Base-by-base conservation (phyloP, 2,113 vertebrate genomes). In the Stegostoma tigrinum region DNA sequence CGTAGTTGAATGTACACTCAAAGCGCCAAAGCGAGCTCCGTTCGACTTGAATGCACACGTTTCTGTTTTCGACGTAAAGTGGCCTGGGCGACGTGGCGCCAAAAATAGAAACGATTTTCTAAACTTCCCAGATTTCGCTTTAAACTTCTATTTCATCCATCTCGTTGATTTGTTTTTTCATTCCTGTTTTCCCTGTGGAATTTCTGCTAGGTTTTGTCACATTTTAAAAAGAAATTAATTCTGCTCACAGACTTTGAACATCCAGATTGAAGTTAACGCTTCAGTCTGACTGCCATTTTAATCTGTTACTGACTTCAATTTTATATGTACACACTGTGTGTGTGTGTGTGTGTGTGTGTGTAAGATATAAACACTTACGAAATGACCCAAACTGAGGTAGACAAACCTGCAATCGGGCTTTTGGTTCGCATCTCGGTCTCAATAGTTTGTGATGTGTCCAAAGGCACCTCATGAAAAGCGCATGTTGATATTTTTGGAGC, bases 21-120 rank as follows among this genome's bases (percentile, higher is more conserved):
- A 21, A 93, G 61, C 66, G 34, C 89, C 89, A 8, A 61, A 93
- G n/a, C 61, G 89, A 90, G n/a, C 89, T 66, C n/a, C 61, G 38
- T 5, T 67, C 89, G 89, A 38, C 61, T 93, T 42, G 30, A 38
- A 45, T 61, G 61, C 64, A 21, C 89, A n/a, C 89, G 27, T 93
- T 66, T 93, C 89, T n/a, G 14, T 38, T 17, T 2, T 17, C 89
- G 55, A 93, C 89, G 89, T 38, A 91, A 91, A 90, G 61, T 38
- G 17, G 85, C 45, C 27, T 61, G 34, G 87, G 17, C 87, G 64
- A 91, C 89, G 89, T 93, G 89, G 89, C 89, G 89, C 89, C 89
- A 93, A 67, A 93, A 93, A 93, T 93, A 93, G 89, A 93, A 93
- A 93, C 61, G 38, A 91, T 91, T 66, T 91, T 66, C 89, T 66